Base-by-base conservation (phyloP, 1,140 invertebrate genomes). In the Caerostris darwini region DNA sequence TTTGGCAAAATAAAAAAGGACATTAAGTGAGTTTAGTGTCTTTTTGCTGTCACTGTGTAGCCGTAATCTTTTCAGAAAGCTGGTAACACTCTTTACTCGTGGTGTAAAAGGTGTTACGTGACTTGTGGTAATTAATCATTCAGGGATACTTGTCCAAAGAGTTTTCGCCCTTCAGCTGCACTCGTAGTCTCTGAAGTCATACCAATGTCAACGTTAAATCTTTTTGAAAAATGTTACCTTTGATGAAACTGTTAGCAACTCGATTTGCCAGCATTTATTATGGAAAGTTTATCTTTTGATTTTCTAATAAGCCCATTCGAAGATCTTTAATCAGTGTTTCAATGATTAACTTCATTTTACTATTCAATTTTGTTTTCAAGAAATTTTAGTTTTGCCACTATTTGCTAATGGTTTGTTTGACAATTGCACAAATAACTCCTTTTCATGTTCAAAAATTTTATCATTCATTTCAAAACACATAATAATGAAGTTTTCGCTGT, bases 51-150 rank as follows among this genome's bases (percentile, higher is more conserved):
- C 71, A 77, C 53, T 77, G 71, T 77, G 34, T 50, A 50, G 12
- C 34, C 8, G 71, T 50, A 53, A 77, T 77, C 71, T 77, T 77
- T 50, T 50, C 71, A 77, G 71, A 77, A 12, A 77, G 71, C 50
- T 77, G 71, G 34, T 77, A 77, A 77, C 71, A 53, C 34, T 50
- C 34, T 77, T 77, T 77, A 50, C 71, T 77, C 71, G 71, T 77
- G 71, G 53, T 77, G 12, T 77, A 50, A 77, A 77, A 77, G 71
- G 71, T 77, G 34, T 77, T 77, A 77, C 71, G 71, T 77, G 71
- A 19, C 12, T 34, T 77, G 53, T 77, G 71, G 71, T 77, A 77
- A 77, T 77, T 77, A 77, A 77, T 77, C 71, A 77, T 50, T 50
- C 14, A 50, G 71, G 8, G 71, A 77, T 34, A 19, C 53, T 34